Evolutionary conservation across 2,797 vertebrate genomes (phyloP), one percentile per base, ranked within the genome.

Genomic region (Danio aesculapii): DNA sequence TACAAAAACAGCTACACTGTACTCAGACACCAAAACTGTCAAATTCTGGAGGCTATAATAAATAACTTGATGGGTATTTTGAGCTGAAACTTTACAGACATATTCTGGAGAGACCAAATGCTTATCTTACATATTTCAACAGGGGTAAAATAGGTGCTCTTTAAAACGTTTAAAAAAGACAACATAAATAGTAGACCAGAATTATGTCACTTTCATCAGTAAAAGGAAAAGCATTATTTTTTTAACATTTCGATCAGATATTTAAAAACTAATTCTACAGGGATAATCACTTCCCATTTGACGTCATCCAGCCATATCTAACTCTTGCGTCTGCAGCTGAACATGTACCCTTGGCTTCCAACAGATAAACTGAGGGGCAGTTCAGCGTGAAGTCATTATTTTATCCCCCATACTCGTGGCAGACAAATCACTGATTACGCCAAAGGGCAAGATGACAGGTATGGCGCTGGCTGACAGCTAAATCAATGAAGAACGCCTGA

Each of bases 361-460:
- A 75, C 50, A 83, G 77, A 85, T 81, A 81, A 85, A 72, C 74
- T 63, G 62, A 67, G 79, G 30, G n/a, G 84, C 76, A 85, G 69
- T 78, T 82, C 80, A 72, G 70, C 77, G 47, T 75, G 69, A 63
- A 79, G 68, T 79, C 82, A 81, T 83, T 85, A 79, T 83, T 84
- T 79, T 70, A 79, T 49, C 57, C 71, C 61, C 67, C 50, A 43
- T 59, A 70, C 63, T 64, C 64, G 69, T 71, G 58, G 72, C 85
- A 83, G 87, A 86, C 81, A 81, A 86, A 81, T 82, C 80, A 82
- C 81, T 85, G 86, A 85, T 87, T 81, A 77, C 64, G 62, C 85
- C 84, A 85, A 82, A 84, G 83, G 85, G 83, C 83, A 86, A 79
- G 82, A 85, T 84, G 79, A 85, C 81, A 82, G 76, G 82, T 84